Base-by-base conservation (phyloP, 2,888 invertebrate species). In the Pterobdella sp. region DNA sequence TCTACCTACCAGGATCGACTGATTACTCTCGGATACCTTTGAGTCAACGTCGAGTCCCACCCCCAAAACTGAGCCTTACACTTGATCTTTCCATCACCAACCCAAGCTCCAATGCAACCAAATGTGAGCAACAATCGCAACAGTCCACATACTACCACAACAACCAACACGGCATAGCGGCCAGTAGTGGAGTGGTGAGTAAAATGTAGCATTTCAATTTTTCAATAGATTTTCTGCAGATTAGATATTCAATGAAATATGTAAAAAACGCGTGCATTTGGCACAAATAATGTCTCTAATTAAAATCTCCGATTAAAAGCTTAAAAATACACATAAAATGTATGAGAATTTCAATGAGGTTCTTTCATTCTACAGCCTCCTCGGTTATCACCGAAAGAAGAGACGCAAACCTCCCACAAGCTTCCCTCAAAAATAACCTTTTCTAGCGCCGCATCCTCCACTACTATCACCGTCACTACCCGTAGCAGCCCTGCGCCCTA, bases 1-100 rank as follows among this genome's bases (percentile, higher is more conserved):
- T 36, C 18, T 71, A 56, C 63, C n/a, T 71, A 22, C 60, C 71
- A 7, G 71, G 71, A 10, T 56, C 63, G 1, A 71, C 71, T 22
- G 71, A 71, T 26, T 71, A 71, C 56, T 71, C 74, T 10, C 68
- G 75, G 52, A 74, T 77, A 14, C 77, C 76, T 14, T 69, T 77
- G 37, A 76, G 75, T 32, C 77, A 77, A 72, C 74, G 77, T 37
- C 69, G 77, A 29, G 73, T 74, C 2, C 77, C 78, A 4, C 77
- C 77, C 3, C 72, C 77, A 14, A 77, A 75, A 67, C 76, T 78
- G 70, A 78, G 77, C 65, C 73, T 78, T 49, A 78, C 78, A 56
- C 75, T 78, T 26, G 78, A 78, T 74, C 74, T 78, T 31, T 78
- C 78, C 49, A 74, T 78, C 36, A 75, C 77, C 29, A 76, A 77